Percentiles rank a stretch among this genome's conserved stretches.
Conservation (phyloP, 1,140 invertebrate species). For the Zaprionus camerounensis region DNA sequence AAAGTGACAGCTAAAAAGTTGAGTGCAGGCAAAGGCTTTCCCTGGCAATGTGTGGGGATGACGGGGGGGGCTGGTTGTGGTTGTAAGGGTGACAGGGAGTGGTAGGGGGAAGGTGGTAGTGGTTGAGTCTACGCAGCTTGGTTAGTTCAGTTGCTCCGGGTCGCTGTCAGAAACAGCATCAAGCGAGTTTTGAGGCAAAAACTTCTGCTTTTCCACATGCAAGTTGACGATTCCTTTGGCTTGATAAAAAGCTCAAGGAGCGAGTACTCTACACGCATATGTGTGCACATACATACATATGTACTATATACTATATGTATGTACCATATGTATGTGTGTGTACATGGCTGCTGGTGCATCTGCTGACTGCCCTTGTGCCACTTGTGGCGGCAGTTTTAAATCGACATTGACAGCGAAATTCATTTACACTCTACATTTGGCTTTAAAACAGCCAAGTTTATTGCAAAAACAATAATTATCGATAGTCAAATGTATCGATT, state of each 20-base stretch:
- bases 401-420: background rate
- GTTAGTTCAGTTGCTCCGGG: background rate
- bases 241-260: constrained; percentile 28
- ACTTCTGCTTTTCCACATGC: constrained; percentile 44
- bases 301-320: background rate
- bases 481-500: background rate
- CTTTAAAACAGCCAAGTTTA: background rate
- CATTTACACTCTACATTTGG: background rate
- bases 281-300: background rate
- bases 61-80: background rate
- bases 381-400: constrained; percentile 16
- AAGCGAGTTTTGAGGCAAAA: constrained; percentile 56
- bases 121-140: background rate
- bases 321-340: constrained; percentile 5
- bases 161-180: constrained; percentile 52
- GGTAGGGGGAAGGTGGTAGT: background rate
- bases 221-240: constrained; percentile 46
- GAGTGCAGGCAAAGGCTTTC: constrained; percentile 46
- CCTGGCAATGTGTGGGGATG: background rate
- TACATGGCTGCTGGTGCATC: constrained; percentile 1
- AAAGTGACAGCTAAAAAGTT: constrained; percentile 61
- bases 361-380: constrained; percentile 21
- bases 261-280: background rate
- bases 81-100: background rate
- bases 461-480: background rate